A percentile compares a stretch with the other conserved stretches of the same genome.
These are phyloP conservation scores for Odontomyia ornata DNA, from an alignment of 2,888 invertebrate species.

Conservation along the genomic window DNA sequence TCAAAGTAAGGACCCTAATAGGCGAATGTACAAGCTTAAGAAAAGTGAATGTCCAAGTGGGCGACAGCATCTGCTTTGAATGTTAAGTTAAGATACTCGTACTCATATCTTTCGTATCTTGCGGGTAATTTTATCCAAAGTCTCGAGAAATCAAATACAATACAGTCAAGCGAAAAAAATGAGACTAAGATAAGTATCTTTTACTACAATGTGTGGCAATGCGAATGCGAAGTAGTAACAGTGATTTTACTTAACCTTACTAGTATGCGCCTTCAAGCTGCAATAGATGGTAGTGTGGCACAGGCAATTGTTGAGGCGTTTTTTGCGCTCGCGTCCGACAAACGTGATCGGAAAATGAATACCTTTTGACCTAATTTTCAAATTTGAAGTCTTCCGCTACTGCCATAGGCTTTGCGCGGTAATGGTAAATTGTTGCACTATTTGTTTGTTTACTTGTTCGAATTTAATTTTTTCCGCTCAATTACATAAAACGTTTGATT, in stretches of 20 bases:
- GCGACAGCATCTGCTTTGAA: conserved; percentile 43
- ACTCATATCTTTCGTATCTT: no score
- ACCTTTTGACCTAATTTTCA: conserved; percentile 36
- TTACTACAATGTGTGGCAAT: neutral
- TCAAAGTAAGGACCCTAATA: neutral
- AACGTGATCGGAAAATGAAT: conserved; percentile 41
- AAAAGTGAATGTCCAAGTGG: conserved; percentile 45
- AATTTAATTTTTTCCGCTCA: neutral
- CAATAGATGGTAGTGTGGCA: neutral
- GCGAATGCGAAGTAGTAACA: neutral
- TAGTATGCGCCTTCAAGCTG: neutral
- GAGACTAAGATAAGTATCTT: conserved; percentile 32
- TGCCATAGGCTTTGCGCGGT: conserved; percentile 22
- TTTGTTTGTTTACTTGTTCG: neutral
- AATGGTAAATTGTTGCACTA: conserved; percentile 1
- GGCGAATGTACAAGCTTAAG: neutral
- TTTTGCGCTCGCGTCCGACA: conserved; percentile 4
- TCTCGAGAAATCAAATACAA: neutral
- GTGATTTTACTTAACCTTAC: conserved; percentile 24
- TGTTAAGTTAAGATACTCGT: no score
- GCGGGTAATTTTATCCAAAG: conserved; percentile 34
- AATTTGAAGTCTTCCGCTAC: conserved; percentile 37
- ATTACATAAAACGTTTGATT: neutral
- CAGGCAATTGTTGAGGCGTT: neutral
- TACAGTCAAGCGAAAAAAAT: conserved; percentile 10